A percentile compares a stretch with the other conserved stretches of the same genome.
These are phyloP conservation scores for Tenualosa ilisha DNA, from an alignment of 2,797 vertebrate genomes.

Conservation along the genomic window DNA sequence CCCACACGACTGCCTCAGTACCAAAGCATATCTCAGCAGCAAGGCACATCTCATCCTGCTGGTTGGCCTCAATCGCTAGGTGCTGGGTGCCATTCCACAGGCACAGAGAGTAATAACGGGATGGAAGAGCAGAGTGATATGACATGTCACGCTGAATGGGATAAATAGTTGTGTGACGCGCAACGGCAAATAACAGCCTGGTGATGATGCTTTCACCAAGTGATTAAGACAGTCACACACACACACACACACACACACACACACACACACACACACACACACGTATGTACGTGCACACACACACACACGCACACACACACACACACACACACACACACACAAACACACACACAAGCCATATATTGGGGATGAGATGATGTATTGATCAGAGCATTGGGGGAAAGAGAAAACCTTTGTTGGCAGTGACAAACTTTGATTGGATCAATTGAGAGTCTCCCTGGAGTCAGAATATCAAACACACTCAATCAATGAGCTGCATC, in stretches of 20 bases:
- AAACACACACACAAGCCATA: not conserved
- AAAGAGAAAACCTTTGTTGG: not conserved
- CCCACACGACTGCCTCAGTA: no score
- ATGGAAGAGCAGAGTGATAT: not conserved
- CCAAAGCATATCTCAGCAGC: not conserved
- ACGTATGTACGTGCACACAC: no score
- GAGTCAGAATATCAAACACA: constrained; percentile 4
- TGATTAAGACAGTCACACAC: not conserved
- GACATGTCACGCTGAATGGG: not conserved
- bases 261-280: not conserved
- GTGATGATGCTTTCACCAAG: not conserved
- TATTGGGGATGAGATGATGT: not conserved
- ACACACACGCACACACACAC: no score
- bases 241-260: no score
- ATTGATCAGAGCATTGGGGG: not conserved
- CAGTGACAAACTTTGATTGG: not conserved
- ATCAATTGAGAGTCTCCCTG: constrained; percentile 16
- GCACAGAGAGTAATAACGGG: not conserved
- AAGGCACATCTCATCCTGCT: not conserved
- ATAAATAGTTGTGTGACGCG: not conserved
- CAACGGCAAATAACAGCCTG: not conserved
- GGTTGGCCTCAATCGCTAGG: not conserved
- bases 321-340: no score
- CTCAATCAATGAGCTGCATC: not conserved
- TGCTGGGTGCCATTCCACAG: not conserved